Base-by-base conservation (phyloP, 1,140 invertebrate genomes). In the Brachionus paranguensis region DNA sequence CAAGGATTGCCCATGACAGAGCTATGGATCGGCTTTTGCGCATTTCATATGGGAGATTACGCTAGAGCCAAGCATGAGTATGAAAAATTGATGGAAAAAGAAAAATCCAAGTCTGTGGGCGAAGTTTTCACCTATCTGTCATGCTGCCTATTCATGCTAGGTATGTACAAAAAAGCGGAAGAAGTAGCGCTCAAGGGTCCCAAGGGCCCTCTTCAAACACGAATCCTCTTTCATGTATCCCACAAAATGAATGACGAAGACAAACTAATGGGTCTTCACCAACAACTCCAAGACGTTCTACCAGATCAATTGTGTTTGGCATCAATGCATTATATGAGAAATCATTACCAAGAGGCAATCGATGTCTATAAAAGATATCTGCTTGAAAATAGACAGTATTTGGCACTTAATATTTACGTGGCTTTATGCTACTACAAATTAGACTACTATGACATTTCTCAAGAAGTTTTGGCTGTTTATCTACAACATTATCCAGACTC, bases 401-500 rank as follows among this genome's bases (percentile, higher is more conserved):
- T 97, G 86, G 97, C 97, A 7, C 89, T 99, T 64, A 98, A 98
- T 90, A 95, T 99, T 8, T 99, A 99, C 89, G 93, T 99, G 79
- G 97, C 96, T 0, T 89, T 99, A 8, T 99, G 97, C 87, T 99
- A 98, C 88, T 99, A 99, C 88, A 99, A 99, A 89, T 89, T 98
- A 74, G 97, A 98, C 89, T 92, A 92, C 86, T 92, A 92, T 87
- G 92, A 92, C 88, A 90, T 91, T 6, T 91, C 91, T 65, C 90
- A 91, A 91, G 96, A 99, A 91, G 95, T 98, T 12, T 90, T 99
- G 2, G 93, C 94, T 65, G 93, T 96, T 1, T 99, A 99, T 89
- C 90, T 99, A 12, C 93, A 95, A 86, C 94, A 96, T 87, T 94
- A 94, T 90, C 93, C 95, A 4, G 96, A 97, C 86, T 98, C 96